phyloP scores from a whole-genome alignment of 2,797 vertebrate genomes.

The Microctenopoma lineatum region DNA sequence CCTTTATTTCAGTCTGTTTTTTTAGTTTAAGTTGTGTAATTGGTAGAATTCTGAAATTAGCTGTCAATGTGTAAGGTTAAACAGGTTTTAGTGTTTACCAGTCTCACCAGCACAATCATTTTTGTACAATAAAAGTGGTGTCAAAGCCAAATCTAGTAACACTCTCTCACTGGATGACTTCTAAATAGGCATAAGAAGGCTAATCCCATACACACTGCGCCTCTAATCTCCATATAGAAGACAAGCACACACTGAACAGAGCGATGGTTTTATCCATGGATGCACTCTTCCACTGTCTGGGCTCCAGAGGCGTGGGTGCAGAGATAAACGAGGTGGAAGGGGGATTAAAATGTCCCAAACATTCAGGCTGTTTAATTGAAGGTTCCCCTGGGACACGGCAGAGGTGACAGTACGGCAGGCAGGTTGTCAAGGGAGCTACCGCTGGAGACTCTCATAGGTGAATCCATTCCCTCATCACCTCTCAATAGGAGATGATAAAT shows the following conservation, averaged over 20 bases:
- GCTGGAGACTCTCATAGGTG: conserved; percentile 73
- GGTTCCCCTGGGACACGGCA: conserved; percentile 69
- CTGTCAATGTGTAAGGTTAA: no score
- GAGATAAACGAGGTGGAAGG: conserved; percentile 78
- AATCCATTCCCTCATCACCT: conserved; percentile 76
- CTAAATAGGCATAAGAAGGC: conserved; percentile 41
- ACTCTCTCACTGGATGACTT: conserved; percentile 13
- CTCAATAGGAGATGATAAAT: conserved; percentile 81
- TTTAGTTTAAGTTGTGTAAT: no score
- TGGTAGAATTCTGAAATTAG: no score
- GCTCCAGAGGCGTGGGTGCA: conserved; percentile 69
- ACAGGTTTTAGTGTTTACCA: not conserved
- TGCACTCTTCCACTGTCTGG: conserved; percentile 64
- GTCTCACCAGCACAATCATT: not conserved
- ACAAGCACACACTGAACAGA: conserved; percentile 55
- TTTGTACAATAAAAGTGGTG: not conserved
- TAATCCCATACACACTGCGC: conserved; percentile 49
- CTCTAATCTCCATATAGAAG: conserved; percentile 68
- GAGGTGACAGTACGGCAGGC: conserved; percentile 53
- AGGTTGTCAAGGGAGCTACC: conserved; percentile 64
- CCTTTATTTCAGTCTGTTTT: no score
- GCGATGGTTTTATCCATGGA: conserved; percentile 63
- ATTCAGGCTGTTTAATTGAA: conserved; percentile 82
- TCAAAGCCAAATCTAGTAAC: conserved; percentile 23
- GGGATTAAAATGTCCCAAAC: conserved; percentile 82